phyloP scores from a whole-genome alignment of 2,888 invertebrate genomes.

The Gasteruption jaculator region DNA sequence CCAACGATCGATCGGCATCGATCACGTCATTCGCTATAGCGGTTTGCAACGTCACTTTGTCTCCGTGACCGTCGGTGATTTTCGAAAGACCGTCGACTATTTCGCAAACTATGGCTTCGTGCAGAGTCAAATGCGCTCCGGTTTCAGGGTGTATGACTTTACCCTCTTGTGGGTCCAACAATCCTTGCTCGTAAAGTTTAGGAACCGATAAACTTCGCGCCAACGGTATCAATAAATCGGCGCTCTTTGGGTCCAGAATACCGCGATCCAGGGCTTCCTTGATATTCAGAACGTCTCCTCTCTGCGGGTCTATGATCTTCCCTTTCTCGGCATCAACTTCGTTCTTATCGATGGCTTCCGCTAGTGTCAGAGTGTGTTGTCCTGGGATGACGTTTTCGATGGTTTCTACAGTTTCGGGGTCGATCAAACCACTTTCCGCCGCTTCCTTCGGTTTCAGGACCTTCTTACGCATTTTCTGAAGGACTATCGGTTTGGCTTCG shows the following conservation, averaged over 20 bases:
- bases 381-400: constrained; percentile 66
- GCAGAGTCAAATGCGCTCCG: constrained; percentile 70
- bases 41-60: constrained; percentile 68
- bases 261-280: constrained; percentile 81
- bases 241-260: constrained; percentile 72
- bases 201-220: constrained; percentile 78
- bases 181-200: constrained; percentile 80
- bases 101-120: constrained; percentile 83
- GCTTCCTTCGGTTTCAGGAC: constrained; percentile 75
- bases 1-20: constrained; percentile 65
- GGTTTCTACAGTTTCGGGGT: constrained; percentile 69
- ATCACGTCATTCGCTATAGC: constrained; percentile 70
- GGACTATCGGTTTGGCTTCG: constrained; percentile 65
- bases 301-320: constrained; percentile 76
- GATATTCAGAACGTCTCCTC: constrained; percentile 75
- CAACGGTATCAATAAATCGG: constrained; percentile 73
- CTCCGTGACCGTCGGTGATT: constrained; percentile 61
- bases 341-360: constrained; percentile 69
- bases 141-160: constrained; percentile 86
- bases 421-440: constrained; percentile 72
- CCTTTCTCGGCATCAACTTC: constrained; percentile 72
- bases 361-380: constrained; percentile 63
- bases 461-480: constrained; percentile 76
- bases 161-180: constrained; percentile 68
- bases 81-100: constrained; percentile 78